Conservation (phyloP, 2,888 invertebrate species). For the Diplolepis rosae region DNA sequence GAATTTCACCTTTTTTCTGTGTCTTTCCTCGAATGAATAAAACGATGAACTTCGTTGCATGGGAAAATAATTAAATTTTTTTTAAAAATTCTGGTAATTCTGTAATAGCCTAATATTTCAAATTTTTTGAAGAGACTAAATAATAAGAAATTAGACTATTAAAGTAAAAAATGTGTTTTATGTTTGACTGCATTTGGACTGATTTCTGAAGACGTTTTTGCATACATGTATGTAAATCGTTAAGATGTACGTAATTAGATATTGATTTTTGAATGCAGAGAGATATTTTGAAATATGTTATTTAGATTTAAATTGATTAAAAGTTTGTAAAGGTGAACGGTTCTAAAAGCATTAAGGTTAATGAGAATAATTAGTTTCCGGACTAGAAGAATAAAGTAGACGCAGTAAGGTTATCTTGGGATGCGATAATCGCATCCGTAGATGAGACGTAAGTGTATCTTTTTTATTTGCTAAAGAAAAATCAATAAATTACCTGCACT, state of each 20-base stretch:
- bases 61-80: no score
- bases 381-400: constrained; percentile 8
- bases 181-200: no score
- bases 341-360: background rate
- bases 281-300: background rate
- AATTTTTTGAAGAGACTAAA: no score
- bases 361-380: constrained; percentile 2
- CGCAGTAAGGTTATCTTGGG: background rate
- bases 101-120: no score
- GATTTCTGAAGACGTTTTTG: constrained; percentile 1
- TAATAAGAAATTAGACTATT: no score
- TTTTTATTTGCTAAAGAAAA: constrained; percentile 24
- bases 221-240: background rate
- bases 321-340: background rate
- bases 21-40: background rate
- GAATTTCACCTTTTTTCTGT: background rate
- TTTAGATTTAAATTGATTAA: background rate
- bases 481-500: constrained; percentile 82
- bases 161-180: no score
- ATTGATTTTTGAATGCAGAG: background rate
- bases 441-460: constrained; percentile 2
- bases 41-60: no score
- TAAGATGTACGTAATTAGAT: background rate
- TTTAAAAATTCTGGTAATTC: no score
- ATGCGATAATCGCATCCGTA: background rate